Evolutionary conservation across 2,888 invertebrate genomes (phyloP).

Genomic region (Conomelus anceps): DNA sequence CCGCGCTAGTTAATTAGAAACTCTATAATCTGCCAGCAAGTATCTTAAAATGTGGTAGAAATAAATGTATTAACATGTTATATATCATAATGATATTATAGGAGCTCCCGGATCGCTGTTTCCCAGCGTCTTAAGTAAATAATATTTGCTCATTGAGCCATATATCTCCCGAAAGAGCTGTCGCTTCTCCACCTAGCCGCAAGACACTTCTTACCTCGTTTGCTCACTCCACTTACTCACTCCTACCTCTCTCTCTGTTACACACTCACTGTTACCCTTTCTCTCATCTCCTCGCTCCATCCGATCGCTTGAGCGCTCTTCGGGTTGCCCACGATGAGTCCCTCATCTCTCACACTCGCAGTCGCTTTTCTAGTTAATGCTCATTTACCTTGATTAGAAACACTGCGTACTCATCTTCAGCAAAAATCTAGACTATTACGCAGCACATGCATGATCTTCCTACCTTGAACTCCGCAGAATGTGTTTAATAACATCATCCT

Average conservation of each 20-base stretch:
- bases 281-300: background rate
- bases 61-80: constrained; percentile 22
- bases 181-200: background rate
- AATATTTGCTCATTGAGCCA: constrained; percentile 11
- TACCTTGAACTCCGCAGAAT: background rate
- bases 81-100: constrained; percentile 9
- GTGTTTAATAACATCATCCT: background rate
- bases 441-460: background rate
- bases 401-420: background rate
- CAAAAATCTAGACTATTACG: background rate
- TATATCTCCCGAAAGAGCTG: constrained; percentile 7
- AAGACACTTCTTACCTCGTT: background rate
- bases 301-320: background rate
- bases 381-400: background rate
- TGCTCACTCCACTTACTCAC: too few relatives aligned
- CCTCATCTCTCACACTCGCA: background rate
- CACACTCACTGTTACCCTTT: background rate
- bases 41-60: constrained; percentile 23
- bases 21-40: constrained; percentile 20
- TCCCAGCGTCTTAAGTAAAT: constrained; percentile 6
- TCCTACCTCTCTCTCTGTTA: background rate
- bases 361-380: background rate
- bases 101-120: constrained; percentile 1
- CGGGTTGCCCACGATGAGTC: too few relatives aligned
- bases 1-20: constrained; percentile 23